These are phyloP conservation scores for Neocrepidodera transversa DNA, from an alignment of 2,888 invertebrate species.

Conservation along the genomic window DNA sequence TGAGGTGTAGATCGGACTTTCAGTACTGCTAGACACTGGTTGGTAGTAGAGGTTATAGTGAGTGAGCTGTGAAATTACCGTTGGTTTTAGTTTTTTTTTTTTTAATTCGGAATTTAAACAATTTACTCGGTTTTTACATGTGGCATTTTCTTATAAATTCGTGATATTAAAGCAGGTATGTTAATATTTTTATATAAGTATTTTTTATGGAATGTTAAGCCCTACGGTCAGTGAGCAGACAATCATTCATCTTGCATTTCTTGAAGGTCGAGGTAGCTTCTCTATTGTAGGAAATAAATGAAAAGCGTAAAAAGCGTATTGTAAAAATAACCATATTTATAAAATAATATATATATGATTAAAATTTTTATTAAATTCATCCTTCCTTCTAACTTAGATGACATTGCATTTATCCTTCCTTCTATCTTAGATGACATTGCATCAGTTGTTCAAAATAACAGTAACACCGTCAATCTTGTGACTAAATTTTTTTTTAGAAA, in stretches of 20 bases:
- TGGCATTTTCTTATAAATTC: background rate
- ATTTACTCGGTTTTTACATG: constrained; percentile 9
- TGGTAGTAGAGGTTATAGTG: constrained; percentile 34
- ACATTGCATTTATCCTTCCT: too few relatives aligned
- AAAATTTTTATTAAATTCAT: too few relatives aligned
- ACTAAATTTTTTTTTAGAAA: too few relatives aligned
- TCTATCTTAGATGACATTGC: too few relatives aligned
- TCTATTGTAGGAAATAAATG: background rate
- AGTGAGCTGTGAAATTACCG: constrained; percentile 38
- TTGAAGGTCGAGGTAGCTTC: constrained; percentile 16
- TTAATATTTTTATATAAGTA: background rate
- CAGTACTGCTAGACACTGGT: constrained; percentile 42
- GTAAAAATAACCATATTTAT: too few relatives aligned
- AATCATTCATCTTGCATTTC: constrained; percentile 8
- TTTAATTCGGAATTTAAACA: constrained; percentile 9
- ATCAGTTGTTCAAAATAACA: too few relatives aligned
- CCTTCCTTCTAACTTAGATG: too few relatives aligned
- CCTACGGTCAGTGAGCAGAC: constrained; percentile 9
- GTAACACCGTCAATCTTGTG: too few relatives aligned
- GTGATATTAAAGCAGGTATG: constrained; percentile 20
- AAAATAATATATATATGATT: too few relatives aligned
- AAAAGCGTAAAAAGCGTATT: too few relatives aligned
- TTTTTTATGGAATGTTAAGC: background rate
- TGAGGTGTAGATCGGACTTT: constrained; percentile 48
- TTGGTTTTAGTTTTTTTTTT: constrained; percentile 24